A percentile compares a stretch with the other conserved stretches of the same genome.
phyloP scores from a whole-genome alignment of 2,113 vertebrate species.

The Brachypteracias leptosomus region DNA sequence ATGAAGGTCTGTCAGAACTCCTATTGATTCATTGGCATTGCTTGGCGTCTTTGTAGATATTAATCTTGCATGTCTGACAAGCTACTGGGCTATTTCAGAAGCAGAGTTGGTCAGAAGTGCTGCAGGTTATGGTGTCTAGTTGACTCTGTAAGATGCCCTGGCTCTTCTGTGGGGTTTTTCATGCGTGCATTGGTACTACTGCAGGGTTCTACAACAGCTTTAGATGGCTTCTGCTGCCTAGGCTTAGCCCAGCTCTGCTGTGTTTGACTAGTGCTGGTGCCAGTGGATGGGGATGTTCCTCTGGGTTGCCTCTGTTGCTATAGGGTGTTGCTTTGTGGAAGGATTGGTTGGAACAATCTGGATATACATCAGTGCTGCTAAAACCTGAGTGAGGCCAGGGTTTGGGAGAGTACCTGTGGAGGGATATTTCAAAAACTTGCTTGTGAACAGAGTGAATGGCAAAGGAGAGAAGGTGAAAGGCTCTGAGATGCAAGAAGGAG shows the following conservation, averaged over 20 bases:
- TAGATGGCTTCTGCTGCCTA: background rate
- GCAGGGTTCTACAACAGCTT: background rate
- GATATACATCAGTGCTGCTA: accelerated
- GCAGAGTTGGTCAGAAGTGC: background rate
- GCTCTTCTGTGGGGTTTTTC: background rate
- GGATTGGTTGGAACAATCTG: background rate
- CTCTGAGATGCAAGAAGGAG: background rate
- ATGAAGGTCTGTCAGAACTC: background rate
- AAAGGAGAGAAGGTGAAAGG: background rate
- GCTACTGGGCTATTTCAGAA: background rate
- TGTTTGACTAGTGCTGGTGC: accelerated
- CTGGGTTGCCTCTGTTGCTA: background rate
- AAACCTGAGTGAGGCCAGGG: background rate
- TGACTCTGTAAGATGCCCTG: background rate
- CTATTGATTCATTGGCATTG: background rate
- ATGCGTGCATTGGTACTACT: accelerated
- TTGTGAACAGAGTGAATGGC: background rate
- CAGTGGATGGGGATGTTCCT: background rate
- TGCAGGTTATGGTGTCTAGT: background rate
- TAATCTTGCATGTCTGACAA: background rate
- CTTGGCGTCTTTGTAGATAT: background rate
- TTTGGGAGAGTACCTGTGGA: too few relatives aligned
- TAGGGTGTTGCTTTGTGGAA: too few relatives aligned
- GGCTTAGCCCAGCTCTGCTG: background rate
- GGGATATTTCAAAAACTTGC: background rate